Conservation (phyloP, 1,140 invertebrate genomes). For the Pygmarrhopalites habei region DNA sequence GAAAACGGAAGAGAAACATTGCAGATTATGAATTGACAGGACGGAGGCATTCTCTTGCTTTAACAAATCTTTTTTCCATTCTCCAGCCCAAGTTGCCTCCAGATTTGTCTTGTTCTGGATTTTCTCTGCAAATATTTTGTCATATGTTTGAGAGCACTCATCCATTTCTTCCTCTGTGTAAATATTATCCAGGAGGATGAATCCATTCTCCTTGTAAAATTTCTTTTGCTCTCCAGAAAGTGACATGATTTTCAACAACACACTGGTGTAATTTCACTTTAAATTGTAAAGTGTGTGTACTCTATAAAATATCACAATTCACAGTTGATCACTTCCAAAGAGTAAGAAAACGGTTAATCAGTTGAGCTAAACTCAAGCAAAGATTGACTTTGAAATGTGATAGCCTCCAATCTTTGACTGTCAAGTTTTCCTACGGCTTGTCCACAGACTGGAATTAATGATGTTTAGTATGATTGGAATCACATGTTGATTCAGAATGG, state of each 20-base stretch:
- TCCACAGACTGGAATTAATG: no score
- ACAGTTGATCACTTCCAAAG: no score
- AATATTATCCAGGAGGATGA: slow-evolving; percentile 47
- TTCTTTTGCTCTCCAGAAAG: slow-evolving; percentile 46
- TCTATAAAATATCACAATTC: no score
- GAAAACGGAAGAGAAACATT: slow-evolving; percentile 54
- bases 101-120: slow-evolving; percentile 41
- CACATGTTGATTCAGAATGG: no score
- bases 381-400: no score
- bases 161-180: slow-evolving; percentile 46
- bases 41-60: no score
- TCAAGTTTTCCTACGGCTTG: no score
- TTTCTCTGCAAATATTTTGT: slow-evolving; percentile 47
- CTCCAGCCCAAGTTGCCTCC: slow-evolving; percentile 49
- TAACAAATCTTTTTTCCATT: no score
- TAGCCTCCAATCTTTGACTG: no score
- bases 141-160: slow-evolving; percentile 47
- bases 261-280: not conserved
- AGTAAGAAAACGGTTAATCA: no score
- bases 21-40: slow-evolving; percentile 52
- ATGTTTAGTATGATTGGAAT: no score
- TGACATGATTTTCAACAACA: not conserved
- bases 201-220: slow-evolving; percentile 50
- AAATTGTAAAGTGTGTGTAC: not conserved
- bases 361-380: not conserved